These are phyloP conservation scores for Stegodyphus dumicola DNA, from an alignment of 1,140 invertebrate genomes.

Conservation along the genomic window DNA sequence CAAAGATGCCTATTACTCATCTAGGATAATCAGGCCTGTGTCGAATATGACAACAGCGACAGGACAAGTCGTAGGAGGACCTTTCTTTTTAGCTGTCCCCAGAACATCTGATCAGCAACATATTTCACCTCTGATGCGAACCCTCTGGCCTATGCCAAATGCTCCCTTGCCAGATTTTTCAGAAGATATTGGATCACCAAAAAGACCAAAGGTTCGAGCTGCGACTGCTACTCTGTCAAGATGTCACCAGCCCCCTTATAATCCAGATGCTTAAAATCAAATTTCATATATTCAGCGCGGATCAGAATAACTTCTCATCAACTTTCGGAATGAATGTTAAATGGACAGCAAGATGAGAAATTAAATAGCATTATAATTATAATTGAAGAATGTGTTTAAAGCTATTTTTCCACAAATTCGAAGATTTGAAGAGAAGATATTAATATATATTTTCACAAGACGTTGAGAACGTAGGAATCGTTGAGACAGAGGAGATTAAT, in stretches of 20 bases:
- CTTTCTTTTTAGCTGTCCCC: conserved; percentile 36
- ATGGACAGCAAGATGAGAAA: too few relatives aligned
- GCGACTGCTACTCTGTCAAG: conserved; percentile 4
- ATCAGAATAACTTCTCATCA: too few relatives aligned
- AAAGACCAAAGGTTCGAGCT: conserved; percentile 19
- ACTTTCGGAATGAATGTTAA: too few relatives aligned
- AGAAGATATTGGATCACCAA: not conserved
- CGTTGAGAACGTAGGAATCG: too few relatives aligned
- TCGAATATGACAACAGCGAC: not conserved
- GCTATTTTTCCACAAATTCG: too few relatives aligned
- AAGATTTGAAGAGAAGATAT: too few relatives aligned
- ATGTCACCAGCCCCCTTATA: conserved; percentile 40
- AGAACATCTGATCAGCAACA: not conserved
- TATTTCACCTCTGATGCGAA: not conserved
- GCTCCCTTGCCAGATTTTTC: conserved; percentile 34
- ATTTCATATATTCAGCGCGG: too few relatives aligned
- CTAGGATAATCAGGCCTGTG: not conserved
- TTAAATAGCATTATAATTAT: too few relatives aligned
- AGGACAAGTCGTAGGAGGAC: conserved; percentile 20
- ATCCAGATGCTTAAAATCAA: conserved; percentile 11
- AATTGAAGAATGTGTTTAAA: too few relatives aligned
- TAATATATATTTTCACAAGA: too few relatives aligned
- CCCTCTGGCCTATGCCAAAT: conserved; percentile 30
- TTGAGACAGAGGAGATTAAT: too few relatives aligned
- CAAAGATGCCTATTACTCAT: conserved; percentile 9